phyloP scores from a whole-genome alignment of 2,113 vertebrate genomes.

The Amblyopsis rosae region DNA sequence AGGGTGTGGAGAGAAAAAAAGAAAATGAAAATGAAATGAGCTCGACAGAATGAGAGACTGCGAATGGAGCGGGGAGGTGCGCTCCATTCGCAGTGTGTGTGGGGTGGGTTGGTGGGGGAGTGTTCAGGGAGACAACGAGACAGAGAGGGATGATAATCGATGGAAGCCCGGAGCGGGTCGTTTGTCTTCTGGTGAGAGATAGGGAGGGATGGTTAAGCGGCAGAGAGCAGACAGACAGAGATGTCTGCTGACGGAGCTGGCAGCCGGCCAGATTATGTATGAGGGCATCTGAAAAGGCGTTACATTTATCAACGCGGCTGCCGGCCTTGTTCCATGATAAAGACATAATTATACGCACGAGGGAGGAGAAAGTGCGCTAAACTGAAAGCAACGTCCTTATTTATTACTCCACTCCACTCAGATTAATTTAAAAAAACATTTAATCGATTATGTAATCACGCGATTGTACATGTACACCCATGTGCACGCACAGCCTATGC shows the following conservation, averaged over 20 bases:
- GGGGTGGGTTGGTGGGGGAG: constrained; percentile 8
- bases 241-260: constrained; percentile 44
- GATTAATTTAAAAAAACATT: neutral
- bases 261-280: constrained; percentile 31
- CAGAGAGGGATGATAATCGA: constrained; percentile 49
- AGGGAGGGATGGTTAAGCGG: neutral
- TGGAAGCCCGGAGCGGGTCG: constrained; percentile 45
- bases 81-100: neutral
- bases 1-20: constrained; percentile 36
- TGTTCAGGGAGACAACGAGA: neutral
- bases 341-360: constrained; percentile 46
- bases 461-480: neutral
- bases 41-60: neutral
- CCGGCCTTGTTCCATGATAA: constrained; percentile 48
- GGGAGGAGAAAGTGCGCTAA: neutral
- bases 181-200: constrained; percentile 52
- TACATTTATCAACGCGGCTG: constrained; percentile 49
- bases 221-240: constrained; percentile 23
- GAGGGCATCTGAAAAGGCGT: constrained; percentile 34
- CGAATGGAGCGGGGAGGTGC: neutral
- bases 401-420: neutral
- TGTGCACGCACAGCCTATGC: neutral
- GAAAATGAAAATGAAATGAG: constrained; percentile 21
- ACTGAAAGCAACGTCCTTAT: neutral
- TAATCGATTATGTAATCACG: neutral